A percentile compares a stretch with the other conserved stretches of the same genome.
phyloP scores from a whole-genome alignment of 2,113 vertebrate species.

The Poecilia latipinna region DNA sequence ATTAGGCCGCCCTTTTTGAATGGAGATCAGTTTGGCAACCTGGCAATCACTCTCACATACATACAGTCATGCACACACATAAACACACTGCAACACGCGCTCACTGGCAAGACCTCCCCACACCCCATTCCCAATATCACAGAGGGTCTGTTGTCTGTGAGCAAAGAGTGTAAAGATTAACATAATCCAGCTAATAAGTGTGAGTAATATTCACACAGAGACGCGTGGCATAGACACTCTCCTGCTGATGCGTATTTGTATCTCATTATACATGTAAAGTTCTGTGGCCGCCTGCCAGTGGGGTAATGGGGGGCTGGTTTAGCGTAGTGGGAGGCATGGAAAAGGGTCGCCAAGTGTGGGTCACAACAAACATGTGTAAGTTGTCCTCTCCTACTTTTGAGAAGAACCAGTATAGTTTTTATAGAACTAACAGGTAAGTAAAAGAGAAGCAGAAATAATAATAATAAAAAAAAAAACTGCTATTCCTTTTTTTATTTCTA shows the following conservation, averaged over 20 bases:
- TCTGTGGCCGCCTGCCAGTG: conserved; percentile 40
- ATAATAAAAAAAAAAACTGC: conserved; percentile 12
- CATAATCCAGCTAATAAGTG: conserved; percentile 82
- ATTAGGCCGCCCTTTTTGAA: conserved; percentile 78
- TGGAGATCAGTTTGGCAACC: conserved; percentile 80
- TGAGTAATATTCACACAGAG: conserved; percentile 81
- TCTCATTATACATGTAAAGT: conserved; percentile 82
- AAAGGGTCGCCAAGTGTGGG: conserved; percentile 46
- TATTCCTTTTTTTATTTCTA: conserved; percentile 36
- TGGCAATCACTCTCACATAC: conserved; percentile 71
- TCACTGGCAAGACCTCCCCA: conserved; percentile 68
- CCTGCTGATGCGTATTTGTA: conserved; percentile 81
- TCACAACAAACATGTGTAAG: conserved; percentile 32
- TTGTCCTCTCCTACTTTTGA: conserved; percentile 7
- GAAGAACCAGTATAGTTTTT: conserved; percentile 14
- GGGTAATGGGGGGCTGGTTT: conserved; percentile 13
- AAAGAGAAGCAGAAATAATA: conserved; percentile 36
- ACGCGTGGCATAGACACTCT: conserved; percentile 78
- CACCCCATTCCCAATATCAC: conserved; percentile 61
- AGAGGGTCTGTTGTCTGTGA: conserved; percentile 80
- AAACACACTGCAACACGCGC: conserved; percentile 55
- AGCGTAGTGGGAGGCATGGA: conserved; percentile 47
- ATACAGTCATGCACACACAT: conserved; percentile 28
- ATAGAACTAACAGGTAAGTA: conserved; percentile 8
- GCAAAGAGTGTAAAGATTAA: conserved; percentile 81